These are phyloP conservation scores for Macrobrachium rosenbergii DNA, from an alignment of 1,140 invertebrate species.

Conservation along the genomic window DNA sequence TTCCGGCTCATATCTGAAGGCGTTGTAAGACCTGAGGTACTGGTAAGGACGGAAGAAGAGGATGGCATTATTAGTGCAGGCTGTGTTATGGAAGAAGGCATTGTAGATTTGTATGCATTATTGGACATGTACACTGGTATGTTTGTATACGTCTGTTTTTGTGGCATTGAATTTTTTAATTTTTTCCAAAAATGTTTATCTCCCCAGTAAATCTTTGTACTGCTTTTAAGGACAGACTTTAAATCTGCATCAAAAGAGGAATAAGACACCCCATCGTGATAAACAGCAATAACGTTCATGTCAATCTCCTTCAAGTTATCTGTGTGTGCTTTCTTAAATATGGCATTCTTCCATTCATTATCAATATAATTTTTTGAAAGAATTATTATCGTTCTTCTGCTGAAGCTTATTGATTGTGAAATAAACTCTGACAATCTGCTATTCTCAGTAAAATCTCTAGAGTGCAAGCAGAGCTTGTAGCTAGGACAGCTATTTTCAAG, in stretches of 20 bases:
- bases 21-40: constrained; percentile 59
- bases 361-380: constrained; percentile 93
- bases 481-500: constrained; percentile 82
- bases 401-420: constrained; percentile 91
- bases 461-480: constrained; percentile 91
- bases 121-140: constrained; percentile 56
- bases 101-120: constrained; percentile 48
- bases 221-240: constrained; percentile 90
- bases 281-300: constrained; percentile 85
- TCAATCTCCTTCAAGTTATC: constrained; percentile 86
- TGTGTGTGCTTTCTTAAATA: constrained; percentile 94
- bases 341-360: constrained; percentile 94
- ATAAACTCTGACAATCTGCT: constrained; percentile 86
- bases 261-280: constrained; percentile 86
- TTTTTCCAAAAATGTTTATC: constrained; percentile 95
- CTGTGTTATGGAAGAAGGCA: constrained; percentile 47
- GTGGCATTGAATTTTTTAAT: constrained; percentile 86
- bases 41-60: constrained; percentile 62
- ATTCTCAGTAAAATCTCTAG: constrained; percentile 83
- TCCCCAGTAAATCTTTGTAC: constrained; percentile 90
- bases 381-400: constrained; percentile 89
- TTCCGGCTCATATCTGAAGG: constrained; percentile 52
- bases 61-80: constrained; percentile 45
- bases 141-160: constrained; percentile 50
- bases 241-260: constrained; percentile 88